A percentile compares a stretch with the other conserved stretches of the same genome.
These are phyloP conservation scores for Platynereis dumerilii DNA, from an alignment of 2,888 invertebrate species.

Conservation along the genomic window DNA sequence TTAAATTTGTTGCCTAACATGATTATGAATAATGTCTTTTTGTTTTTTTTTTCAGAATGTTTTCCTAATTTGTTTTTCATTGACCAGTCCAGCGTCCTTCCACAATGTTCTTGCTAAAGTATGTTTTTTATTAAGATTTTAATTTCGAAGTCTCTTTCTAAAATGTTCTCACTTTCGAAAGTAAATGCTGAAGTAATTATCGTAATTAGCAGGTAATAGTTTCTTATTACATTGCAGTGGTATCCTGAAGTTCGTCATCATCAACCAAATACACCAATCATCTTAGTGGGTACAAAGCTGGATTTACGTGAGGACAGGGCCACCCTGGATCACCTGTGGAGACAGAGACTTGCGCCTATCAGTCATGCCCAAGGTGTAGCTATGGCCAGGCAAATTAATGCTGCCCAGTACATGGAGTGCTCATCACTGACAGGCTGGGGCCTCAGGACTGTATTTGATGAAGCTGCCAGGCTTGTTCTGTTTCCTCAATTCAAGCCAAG, in stretches of 20 bases:
- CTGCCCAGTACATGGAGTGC: conserved; percentile 97
- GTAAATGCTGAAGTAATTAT: no score
- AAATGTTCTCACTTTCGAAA: no score
- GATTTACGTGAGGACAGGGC: conserved; percentile 95
- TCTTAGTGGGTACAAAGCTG: conserved; percentile 94
- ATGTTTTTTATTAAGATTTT: conserved; percentile 38
- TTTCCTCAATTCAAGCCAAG: conserved; percentile 91
- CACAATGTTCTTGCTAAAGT: conserved; percentile 99
- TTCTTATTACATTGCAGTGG: conserved; percentile 72
- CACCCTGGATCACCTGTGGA: conserved; percentile 92
- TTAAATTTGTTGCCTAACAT: no score
- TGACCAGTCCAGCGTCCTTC: conserved; percentile 98
- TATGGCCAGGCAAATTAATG: conserved; percentile 66
- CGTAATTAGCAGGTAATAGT: no score
- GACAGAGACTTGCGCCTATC: conserved; percentile 95
- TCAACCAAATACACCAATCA: conserved; percentile 99
- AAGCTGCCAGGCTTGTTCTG: conserved; percentile 93
- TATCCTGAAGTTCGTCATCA: conserved; percentile 99
- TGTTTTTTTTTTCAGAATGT: conserved; percentile 76
- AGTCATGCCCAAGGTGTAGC: conserved; percentile 95
- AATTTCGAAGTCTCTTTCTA: no score
- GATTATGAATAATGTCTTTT: no score
- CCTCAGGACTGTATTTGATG: conserved; percentile 98
- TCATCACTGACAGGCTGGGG: conserved; percentile 98
- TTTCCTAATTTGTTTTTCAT: conserved; percentile 97